Evolutionary conservation across 2,113 vertebrate genomes (phyloP), one percentile per base, ranked within the genome.

Genomic region (Notarius lentiginosus): DNA sequence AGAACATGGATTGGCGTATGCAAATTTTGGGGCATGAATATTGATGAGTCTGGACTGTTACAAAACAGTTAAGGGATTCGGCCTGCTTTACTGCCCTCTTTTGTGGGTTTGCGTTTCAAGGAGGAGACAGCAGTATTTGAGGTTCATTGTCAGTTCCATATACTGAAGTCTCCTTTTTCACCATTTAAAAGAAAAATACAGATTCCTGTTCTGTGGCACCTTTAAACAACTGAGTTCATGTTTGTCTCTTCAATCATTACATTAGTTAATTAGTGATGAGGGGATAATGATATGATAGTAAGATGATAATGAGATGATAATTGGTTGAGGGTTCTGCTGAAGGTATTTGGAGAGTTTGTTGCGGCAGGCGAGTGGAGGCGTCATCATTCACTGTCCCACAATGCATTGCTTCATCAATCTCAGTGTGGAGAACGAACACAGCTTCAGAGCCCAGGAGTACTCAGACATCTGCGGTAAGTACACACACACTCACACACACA

Each of bases 281-380:
- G 14, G 9, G 10, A 56, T 56, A 56, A 56, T 56, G 55, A 56
- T 10, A 56, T 12, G 11, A 56, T 24, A 65, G 20, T 68, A 17
- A 30, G 63, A 70, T 53, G 47, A 1, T 51, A 66, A 66, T 66
- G 20, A 53, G 47, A 27, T 58, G 27, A 18, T 34, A 22, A 81
- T 8, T n/a, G 22, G 4, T 51, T 18, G 1, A 12, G 7, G 17
- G 5, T 77, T 87, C 6, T 83, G 5, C 66, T 51, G 11, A 86
- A 99, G 98, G 98, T 99, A 95, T 93, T 92, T 99, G 76, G 97
- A 99, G 92, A 94, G 95, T 11, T 95, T 99, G 55, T 92, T 99
- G 51, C 95, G 98, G 20, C 96, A 98, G 90, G 96, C 97, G 0
- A 99, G 98, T 93, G 94, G 90, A 0, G 95, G 95, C 2, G 88